Evolutionary conservation across 1,140 invertebrate genomes (phyloP).

Genomic region (Panonychus citri): DNA sequence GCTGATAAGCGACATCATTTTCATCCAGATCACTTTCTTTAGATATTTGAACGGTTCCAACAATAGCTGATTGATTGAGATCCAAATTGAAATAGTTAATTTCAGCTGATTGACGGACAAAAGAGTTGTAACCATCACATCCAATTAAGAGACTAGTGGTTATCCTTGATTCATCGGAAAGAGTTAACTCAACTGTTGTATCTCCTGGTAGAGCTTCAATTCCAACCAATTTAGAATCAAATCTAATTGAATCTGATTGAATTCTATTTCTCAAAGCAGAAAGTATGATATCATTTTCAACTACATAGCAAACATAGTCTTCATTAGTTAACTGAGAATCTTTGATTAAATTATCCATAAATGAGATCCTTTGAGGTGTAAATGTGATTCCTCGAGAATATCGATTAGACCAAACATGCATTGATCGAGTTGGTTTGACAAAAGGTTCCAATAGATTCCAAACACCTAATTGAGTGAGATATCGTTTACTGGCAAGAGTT

Average conservation of each 20-base stretch:
- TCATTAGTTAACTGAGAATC: neutral
- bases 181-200: neutral
- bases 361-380: neutral
- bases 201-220: neutral
- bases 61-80: conserved; percentile 8
- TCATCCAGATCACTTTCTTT: neutral
- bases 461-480: conserved; percentile 6
- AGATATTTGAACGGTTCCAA: conserved; percentile 8
- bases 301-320: conserved; percentile 5
- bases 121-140: conserved; percentile 12
- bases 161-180: neutral
- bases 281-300: conserved; percentile 8
- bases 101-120: conserved; percentile 3
- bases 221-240: neutral
- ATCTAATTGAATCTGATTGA: neutral
- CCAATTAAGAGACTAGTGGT: conserved; percentile 7
- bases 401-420: conserved; percentile 8
- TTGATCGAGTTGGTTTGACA: conserved; percentile 5
- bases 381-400: conserved; percentile 7
- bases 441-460: conserved; percentile 2
- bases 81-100: conserved; percentile 6
- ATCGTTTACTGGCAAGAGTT: conserved; percentile 7
- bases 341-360: neutral
- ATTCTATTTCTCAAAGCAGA: neutral
- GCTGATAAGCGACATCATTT: conserved; percentile 9